Base-by-base conservation (phyloP, 1,140 invertebrate species). In the Philotrypesis tridentata region DNA sequence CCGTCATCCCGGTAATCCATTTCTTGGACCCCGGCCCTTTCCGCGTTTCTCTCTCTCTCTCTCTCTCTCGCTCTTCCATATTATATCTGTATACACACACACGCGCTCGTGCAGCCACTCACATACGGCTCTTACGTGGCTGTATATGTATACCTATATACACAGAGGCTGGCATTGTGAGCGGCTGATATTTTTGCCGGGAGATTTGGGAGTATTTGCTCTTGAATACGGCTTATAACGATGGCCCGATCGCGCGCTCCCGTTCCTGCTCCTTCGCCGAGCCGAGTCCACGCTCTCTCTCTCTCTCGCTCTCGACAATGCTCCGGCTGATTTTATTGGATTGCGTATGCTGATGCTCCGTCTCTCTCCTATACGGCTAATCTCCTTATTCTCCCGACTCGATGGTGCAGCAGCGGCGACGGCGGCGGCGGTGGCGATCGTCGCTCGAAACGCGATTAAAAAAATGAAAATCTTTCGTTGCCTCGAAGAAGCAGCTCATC, bases 11-110 rank as follows among this genome's bases (percentile, higher is more conserved):
- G 29, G 48, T 79, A 79, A 79, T 70, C 65, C 48, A 79, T 79
- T 79, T 79, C 67, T 79, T 79, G 77, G 67, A 79, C 67, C 77
- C 77, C 25, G 17, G 40, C 63, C 75, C 63, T 76, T 78, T 48
- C 27, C 25, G 25, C 21, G 61, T 67, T 40, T 65, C 61, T 65
- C 2, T 25, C 61, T n/a, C 61, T 65, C 25, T 25, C 61, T 61
- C 12, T 14, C 48, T 37, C n/a, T n/a, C n/a, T n/a, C n/a, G n/a
- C n/a, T n/a, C n/a, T n/a, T n/a, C n/a, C n/a, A n/a, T n/a, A n/a
- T n/a, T n/a, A n/a, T n/a, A n/a, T n/a, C 60, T 61, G 1, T 61
- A 61, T 61, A 61, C n/a, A 25, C 60, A 12, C 17, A 55, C 5
- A 48, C 14, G 3, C 33, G n/a, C n/a, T n/a, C 9, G 9, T 37